Evolutionary conservation across 2,888 invertebrate species (phyloP).

Genomic region (Emmelina monodactyla): DNA sequence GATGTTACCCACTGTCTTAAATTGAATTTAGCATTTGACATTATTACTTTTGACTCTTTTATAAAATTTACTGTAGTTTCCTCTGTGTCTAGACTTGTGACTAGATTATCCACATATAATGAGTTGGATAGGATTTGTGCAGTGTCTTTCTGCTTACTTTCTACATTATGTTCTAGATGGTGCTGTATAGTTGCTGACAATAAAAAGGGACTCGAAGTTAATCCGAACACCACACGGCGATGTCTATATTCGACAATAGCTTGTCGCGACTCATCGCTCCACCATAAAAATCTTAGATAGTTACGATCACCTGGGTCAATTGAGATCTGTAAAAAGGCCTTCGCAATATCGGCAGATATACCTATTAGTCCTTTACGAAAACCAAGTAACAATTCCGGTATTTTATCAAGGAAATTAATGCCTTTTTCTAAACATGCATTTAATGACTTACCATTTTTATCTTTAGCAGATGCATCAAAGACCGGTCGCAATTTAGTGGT

Average conservation of each 20-base stretch:
- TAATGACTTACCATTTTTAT: constrained; percentile 1
- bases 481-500: constrained; percentile 4
- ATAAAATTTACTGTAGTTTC: neutral
- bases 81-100: neutral
- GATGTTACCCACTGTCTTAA: constrained; percentile 9
- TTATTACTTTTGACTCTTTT: neutral
- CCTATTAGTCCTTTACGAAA: constrained; percentile 9
- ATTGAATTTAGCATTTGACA: constrained; percentile 2
- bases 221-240: constrained; percentile 9
- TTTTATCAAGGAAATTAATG: constrained; percentile 1
- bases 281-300: constrained; percentile 9
- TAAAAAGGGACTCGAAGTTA: constrained; percentile 8
- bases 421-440: constrained; percentile 2
- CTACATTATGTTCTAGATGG: too few relatives aligned
- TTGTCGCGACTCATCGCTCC: too few relatives aligned
- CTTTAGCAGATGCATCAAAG: constrained; percentile 5
- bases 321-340: constrained; percentile 9
- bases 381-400: constrained; percentile 3
- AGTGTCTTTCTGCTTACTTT: too few relatives aligned
- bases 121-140: neutral
- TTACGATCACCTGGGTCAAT: constrained; percentile 4
- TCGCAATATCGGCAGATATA: constrained; percentile 8
- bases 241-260: constrained; percentile 4
- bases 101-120: neutral
- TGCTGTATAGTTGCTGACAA: constrained; percentile 1